Evolutionary conservation across 2,113 vertebrate species (phyloP).

Genomic region (Mixornis gularis): DNA sequence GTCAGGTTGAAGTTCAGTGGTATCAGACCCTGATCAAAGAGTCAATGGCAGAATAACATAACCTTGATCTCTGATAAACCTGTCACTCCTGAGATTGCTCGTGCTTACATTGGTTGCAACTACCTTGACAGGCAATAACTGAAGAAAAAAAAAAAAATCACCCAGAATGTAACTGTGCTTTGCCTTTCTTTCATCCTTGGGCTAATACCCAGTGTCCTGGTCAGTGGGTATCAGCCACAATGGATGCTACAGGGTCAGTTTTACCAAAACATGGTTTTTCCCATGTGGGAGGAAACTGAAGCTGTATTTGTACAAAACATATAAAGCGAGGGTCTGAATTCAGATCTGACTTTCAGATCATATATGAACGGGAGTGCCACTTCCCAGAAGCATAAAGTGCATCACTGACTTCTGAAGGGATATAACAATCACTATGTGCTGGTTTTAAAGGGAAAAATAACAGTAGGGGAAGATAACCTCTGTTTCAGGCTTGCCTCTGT

Average conservation of each 20-base stretch:
- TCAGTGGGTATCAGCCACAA: neutral
- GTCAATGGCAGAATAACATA: neutral
- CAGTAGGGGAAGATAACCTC: neutral
- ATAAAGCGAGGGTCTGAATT: neutral
- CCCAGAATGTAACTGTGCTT: neutral
- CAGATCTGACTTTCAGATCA: neutral
- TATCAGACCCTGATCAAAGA: constrained; percentile 22
- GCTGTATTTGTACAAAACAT: neutral
- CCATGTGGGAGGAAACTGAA: neutral
- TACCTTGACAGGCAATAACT: neutral
- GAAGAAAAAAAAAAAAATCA: neutral
- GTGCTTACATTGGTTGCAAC: neutral
- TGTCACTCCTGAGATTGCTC: neutral
- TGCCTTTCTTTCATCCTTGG: neutral
- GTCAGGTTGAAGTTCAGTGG: constrained; percentile 17
- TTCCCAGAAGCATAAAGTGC: neutral
- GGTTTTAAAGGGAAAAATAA: neutral
- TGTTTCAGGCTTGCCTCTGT: constrained; percentile 17
- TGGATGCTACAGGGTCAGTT: neutral
- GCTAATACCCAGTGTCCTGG: neutral
- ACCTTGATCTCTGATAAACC: constrained; percentile 27
- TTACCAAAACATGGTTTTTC: neutral
- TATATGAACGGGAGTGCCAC: neutral
- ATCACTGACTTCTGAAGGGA: constrained; percentile 29
- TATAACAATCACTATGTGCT: constrained; percentile 18